phyloP scores from a whole-genome alignment of 1,140 invertebrate species.

The Proctacanthus coquilletti region DNA sequence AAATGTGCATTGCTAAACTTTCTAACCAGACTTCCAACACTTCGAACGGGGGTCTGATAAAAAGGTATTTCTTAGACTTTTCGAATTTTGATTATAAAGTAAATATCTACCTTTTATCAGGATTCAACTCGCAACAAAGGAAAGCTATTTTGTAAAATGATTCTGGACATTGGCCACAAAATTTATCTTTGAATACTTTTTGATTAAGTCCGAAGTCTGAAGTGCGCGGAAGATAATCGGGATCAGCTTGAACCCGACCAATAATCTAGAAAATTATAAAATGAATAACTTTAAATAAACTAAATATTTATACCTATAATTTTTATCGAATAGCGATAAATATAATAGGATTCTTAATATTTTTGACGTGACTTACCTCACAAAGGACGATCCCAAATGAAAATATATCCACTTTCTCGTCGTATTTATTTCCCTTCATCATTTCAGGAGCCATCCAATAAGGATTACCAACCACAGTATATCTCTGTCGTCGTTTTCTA shows the following conservation, averaged over 20 bases:
- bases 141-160: conserved; percentile 77
- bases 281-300: conserved; percentile 1
- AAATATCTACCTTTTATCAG: conserved; percentile 51
- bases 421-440: conserved; percentile 91
- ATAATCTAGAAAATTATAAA: conserved; percentile 51
- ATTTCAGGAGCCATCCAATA: conserved; percentile 99
- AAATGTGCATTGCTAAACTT: conserved; percentile 53
- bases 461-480: conserved; percentile 75
- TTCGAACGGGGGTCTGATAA: conserved; percentile 62
- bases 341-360: conserved; percentile 3
- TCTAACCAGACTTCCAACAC: conserved; percentile 73
- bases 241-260: conserved; percentile 81
- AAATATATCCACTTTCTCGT: conserved; percentile 94
- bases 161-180: conserved; percentile 75
- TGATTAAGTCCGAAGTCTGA: conserved; percentile 86
- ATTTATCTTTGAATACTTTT: conserved; percentile 70
- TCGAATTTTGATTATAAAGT: neutral
- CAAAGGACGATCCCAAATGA: conserved; percentile 93
- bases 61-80: neutral
- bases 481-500: conserved; percentile 34
- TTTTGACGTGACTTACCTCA: conserved; percentile 48
- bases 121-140: conserved; percentile 74
- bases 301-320: conserved; percentile 1
- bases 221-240: conserved; percentile 76
- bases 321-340: conserved; percentile 1